Evolutionary conservation across 2,113 vertebrate species (phyloP), one percentile per base, ranked within the genome.

Genomic region (Rhinolophus sinicus): DNA sequence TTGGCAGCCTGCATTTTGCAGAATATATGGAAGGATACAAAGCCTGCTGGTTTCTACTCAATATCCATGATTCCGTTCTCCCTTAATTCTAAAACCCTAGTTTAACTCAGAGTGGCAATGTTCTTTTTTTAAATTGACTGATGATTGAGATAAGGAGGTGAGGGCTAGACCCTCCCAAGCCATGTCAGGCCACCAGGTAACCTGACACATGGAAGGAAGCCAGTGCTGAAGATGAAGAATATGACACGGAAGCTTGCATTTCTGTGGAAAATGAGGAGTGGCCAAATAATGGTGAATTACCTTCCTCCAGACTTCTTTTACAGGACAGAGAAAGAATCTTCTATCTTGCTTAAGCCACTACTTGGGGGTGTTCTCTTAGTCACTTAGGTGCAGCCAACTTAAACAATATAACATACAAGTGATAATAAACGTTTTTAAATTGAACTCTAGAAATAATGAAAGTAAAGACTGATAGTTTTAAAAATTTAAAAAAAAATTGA

Each of bases 11-110:
- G 90, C 75, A 93, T 80, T 95, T 92, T 82, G 69, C 69, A 92
- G 93, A 96, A 90, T 96, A 87, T 56, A 50, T 75, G 38, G 52
- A 94, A 19, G 73, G 15, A 90, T 87, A 95, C 50, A 95, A 92
- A 94, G 80, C 76, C 73, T 56, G 33, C n/a, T 97, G 60, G 58
- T 93, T 93, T 47, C 40, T 54, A 69, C 33, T 28, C 62, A 78
- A 8, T 62, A 82, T 67, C 67, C 30, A 96, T 87, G 94, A 92
- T 96, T 94, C 44, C 33, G 75, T 90, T 92, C 80, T 89, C 30
- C 56, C 78, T 97, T 93, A 96, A 73, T 94, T 94, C 87, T 92
- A 90, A 96, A 95, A 84, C 62, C 19, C 26, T 90, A 44, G 22
- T 70, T 88, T 83, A 76, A 84, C 52, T 92, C 67, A 19, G n/a